Evolutionary conservation across 2,113 vertebrate genomes (phyloP), one percentile per base, ranked within the genome.

Genomic region (Platichthys flesus): DNA sequence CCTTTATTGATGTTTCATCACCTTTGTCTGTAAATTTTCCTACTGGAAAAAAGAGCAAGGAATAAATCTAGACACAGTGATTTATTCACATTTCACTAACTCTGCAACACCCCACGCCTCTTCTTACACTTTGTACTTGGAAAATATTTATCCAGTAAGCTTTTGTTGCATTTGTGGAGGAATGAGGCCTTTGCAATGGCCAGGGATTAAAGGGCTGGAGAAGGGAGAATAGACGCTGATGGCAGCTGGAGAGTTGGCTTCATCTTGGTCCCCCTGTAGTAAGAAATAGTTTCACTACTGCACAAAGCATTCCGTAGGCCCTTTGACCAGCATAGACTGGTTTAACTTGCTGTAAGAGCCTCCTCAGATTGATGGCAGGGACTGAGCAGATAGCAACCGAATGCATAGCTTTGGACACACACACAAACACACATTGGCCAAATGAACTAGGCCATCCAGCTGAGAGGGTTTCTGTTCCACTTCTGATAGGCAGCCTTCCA

Each of bases 401-500:
- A 75, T 58, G 47, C 68, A 3, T 61, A 51, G 49, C 47, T 82
- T 54, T 79, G 70, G 66, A 78, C 77, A 59, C 28, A 82, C 15
- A 67, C 14, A 35, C 18, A 14, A 14, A 62, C 40, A 40, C 31
- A 61, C 16, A 59, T 31, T 26, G 26, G 60, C 78, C 62, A 76
- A 40, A 23, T 68, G 58, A 85, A 85, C 78, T 79, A 74, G 82
- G 74, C 74, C 73, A 77, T 85, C 67, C 69, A 67, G 72, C 81
- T 66, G 59, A 81, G 81, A 81, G 82, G 66, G 72, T 74, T 80
- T 87, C 87, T 91, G 89, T 62, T 85, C 85, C 84, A 75, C 78
- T 66, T 75, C 74, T 61, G 92, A 91, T 88, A 87, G 88, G 90
- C 88, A 80, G 81, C 45, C 42, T 75, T 91, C 89, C 91, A 90